These are phyloP conservation scores for Aromia moschata DNA, from an alignment of 2,888 invertebrate species.

Conservation along the genomic window DNA sequence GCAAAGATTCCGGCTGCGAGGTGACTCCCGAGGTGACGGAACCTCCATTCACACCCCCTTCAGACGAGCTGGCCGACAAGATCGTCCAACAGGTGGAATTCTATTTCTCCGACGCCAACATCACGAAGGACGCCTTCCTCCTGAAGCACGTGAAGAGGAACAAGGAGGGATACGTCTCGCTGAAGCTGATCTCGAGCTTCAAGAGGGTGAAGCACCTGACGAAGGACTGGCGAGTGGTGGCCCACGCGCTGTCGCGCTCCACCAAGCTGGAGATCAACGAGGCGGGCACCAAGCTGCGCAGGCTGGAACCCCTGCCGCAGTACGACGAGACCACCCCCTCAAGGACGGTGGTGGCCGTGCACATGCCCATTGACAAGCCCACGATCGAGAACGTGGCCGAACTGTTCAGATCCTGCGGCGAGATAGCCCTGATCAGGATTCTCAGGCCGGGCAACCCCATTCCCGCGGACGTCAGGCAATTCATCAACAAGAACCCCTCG, in stretches of 20 bases:
- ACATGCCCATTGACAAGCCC: conserved; percentile 84
- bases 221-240: conserved; percentile 93
- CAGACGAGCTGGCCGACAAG: conserved; percentile 79
- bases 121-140: conserved; percentile 94
- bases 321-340: conserved; percentile 94
- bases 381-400: conserved; percentile 92
- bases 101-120: conserved; percentile 95
- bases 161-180: conserved; percentile 94
- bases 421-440: conserved; percentile 88
- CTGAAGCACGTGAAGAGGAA: conserved; percentile 94
- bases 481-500: conserved; percentile 90
- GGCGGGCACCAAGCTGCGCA: conserved; percentile 87
- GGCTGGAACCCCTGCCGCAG: conserved; percentile 84
- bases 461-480: conserved; percentile 90
- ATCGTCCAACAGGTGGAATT: conserved; percentile 92
- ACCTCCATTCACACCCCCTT: conserved; percentile 74
- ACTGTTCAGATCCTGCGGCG: conserved; percentile 87
- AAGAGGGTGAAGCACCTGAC: conserved; percentile 94
- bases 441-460: conserved; percentile 89
- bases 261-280: conserved; percentile 89
- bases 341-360: conserved; percentile 87
- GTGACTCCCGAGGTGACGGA: conserved; percentile 67
- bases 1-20: conserved; percentile 76
- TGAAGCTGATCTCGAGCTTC: conserved; percentile 94
- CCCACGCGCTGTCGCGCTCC: conserved; percentile 82